Base-by-base conservation (phyloP, 2,888 invertebrate genomes). In the Rhogogaster chlorosoma region DNA sequence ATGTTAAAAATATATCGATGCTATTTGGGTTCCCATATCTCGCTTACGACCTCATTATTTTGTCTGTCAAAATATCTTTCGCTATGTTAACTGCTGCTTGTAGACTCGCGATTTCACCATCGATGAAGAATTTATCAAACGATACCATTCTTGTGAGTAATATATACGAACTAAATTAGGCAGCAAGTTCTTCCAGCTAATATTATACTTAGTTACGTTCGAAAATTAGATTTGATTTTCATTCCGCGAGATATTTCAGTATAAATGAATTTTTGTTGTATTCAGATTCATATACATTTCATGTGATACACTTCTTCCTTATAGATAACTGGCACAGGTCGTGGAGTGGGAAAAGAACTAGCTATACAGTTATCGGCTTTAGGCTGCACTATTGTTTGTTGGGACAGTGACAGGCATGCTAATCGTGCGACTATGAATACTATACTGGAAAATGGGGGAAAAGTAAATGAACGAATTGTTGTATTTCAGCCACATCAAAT, bases 71-170 rank as follows among this genome's bases (percentile, higher is more conserved):
- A 85, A 88, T 92, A 42, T 87, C 88, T 77, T 18, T 90, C 15
- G 87, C 91, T n/a, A 87, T 92, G 83, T 73, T 92, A 22, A 86
- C 88, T 18, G 91, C 93, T 4, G 87, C 93, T 26, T 91, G 92
- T 84, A 90, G 92, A 67, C 86, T 91, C 53, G 85, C 94, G 26
- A 86, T 94, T n/a, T 93, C 94, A 1, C 91, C 91, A 6, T 88
- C 90, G 7, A 89, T 89, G 87, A 95, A 94, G 88, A 93, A 90
- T 64, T 91, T 95, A 1, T 87, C 91, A 36, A 94, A 93, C 5
- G 94, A 95, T 88, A 93, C 94, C 2, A 94, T 94, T 57, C 88
- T 95, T 89, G 94, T 94, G 89, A 91, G 89, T 84, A 61, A 84
- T 84, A 10, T 45, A 32, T 45, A 45, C 67, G 15, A 2, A 78